These are phyloP conservation scores for Aphelenchoides fujianensis DNA, from an alignment of 1,140 invertebrate species.

Conservation along the genomic window DNA sequence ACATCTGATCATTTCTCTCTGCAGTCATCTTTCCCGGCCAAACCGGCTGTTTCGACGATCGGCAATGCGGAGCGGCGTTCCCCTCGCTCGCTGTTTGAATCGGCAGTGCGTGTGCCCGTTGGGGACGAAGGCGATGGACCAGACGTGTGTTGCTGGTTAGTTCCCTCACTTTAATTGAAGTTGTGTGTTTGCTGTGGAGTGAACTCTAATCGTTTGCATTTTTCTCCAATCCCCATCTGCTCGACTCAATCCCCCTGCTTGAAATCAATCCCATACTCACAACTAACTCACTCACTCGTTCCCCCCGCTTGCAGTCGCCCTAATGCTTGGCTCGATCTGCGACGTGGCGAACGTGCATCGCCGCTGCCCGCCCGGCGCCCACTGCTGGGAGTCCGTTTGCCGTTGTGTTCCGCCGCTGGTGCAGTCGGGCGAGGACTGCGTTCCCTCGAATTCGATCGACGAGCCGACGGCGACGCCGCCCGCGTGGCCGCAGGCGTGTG, in stretches of 20 bases:
- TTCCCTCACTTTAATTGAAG: slow-evolving; percentile 22
- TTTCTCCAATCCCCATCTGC: too few species aligned
- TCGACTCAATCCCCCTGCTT: too few species aligned
- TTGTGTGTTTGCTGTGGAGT: slow-evolving; percentile 26
- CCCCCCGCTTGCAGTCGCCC: slow-evolving; percentile 23
- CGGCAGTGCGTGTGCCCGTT: slow-evolving; percentile 57
- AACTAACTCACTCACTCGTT: not conserved
- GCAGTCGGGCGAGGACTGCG: not conserved
- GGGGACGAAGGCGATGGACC: slow-evolving; percentile 56
- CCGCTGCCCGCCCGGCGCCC: slow-evolving; percentile 17
- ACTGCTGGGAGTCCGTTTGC: slow-evolving; percentile 19
- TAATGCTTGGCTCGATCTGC: slow-evolving; percentile 12
- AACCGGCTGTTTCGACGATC: slow-evolving; percentile 52
- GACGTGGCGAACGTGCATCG: slow-evolving; percentile 1
- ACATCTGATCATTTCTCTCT: slow-evolving; percentile 33
- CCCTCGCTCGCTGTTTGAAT: slow-evolving; percentile 51
- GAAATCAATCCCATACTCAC: not conserved
- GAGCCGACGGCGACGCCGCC: not conserved
- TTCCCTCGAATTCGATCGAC: not conserved
- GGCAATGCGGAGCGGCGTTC: slow-evolving; percentile 55
- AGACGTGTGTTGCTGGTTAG: slow-evolving; percentile 58
- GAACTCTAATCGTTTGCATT: too few species aligned
- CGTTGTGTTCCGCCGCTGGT: slow-evolving; percentile 13
- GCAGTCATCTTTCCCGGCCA: slow-evolving; percentile 61
- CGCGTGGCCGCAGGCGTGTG: too few species aligned